These are phyloP conservation scores for Lateolabrax maculatus DNA, from an alignment of 2,797 vertebrate genomes.

Conservation along the genomic window DNA sequence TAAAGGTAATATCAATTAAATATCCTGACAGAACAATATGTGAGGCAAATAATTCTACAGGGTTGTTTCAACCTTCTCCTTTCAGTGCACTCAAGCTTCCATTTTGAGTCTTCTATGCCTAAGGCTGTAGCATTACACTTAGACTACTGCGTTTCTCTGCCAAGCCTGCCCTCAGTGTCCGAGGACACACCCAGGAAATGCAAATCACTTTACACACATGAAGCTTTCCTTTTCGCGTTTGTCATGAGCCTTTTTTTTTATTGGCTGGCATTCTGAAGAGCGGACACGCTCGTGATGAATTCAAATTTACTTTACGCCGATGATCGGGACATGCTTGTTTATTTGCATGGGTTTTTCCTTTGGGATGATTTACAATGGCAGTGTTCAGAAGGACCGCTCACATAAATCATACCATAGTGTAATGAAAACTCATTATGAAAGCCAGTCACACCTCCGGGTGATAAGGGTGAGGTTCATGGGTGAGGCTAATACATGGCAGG, in stretches of 20 bases:
- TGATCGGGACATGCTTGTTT: slow-evolving; percentile 59
- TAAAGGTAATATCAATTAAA: not conserved
- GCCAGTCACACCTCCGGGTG: slow-evolving; percentile 51
- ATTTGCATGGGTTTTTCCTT: slow-evolving; percentile 54
- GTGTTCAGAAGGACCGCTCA: slow-evolving; percentile 53
- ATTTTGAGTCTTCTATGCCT: slow-evolving; percentile 5
- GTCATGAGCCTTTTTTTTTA: slow-evolving; percentile 15
- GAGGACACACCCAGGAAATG: slow-evolving; percentile 11
- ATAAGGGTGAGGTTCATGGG: slow-evolving; percentile 47
- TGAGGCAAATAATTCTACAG: not conserved
- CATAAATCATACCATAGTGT: slow-evolving; percentile 70
- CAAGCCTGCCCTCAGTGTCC: not conserved
- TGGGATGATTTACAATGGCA: slow-evolving; percentile 71
- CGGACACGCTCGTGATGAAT: slow-evolving; percentile 45
- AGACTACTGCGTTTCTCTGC: not conserved
- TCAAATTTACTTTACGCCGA: slow-evolving; percentile 64
- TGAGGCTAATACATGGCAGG: slow-evolving; percentile 28
- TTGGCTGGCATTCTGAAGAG: slow-evolving; percentile 16
- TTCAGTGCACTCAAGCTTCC: not conserved
- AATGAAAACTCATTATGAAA: slow-evolving; percentile 63
- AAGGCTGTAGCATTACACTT: not conserved
- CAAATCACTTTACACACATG: slow-evolving; percentile 7
- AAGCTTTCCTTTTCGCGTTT: slow-evolving; percentile 9
- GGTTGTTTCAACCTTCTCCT: not conserved
- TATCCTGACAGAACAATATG: not conserved